These are phyloP conservation scores for Melanotaenia nigrans DNA, from an alignment of 2,797 vertebrate species.

Conservation along the genomic window DNA sequence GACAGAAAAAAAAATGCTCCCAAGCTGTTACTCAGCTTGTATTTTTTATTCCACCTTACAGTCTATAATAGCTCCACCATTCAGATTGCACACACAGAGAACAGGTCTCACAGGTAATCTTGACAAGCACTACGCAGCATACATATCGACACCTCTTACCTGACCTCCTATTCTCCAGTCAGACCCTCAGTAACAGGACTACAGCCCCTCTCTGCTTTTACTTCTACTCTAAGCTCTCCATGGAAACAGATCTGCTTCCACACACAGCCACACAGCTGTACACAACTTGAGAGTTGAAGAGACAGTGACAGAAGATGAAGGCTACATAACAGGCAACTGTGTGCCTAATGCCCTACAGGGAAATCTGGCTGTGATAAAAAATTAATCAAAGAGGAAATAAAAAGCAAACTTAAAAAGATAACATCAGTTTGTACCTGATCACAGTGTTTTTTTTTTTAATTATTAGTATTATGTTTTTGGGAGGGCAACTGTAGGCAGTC, in stretches of 20 bases:
- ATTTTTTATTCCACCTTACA: background rate
- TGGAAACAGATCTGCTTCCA: constrained; percentile 15
- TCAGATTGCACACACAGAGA: constrained; percentile 10
- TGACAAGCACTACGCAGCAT: constrained; percentile 8
- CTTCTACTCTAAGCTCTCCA: constrained; percentile 15
- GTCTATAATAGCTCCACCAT: background rate
- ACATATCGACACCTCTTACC: constrained; percentile 1
- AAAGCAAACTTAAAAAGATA: constrained; percentile 69
- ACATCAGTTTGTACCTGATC: constrained; percentile 67
- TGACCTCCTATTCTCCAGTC: constrained; percentile 36
- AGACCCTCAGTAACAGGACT: constrained; percentile 5
- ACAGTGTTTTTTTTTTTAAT: constrained; percentile 23
- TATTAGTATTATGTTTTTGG: background rate
- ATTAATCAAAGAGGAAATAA: constrained; percentile 75
- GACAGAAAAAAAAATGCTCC: background rate
- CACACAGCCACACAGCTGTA: background rate
- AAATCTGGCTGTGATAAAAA: constrained; percentile 76
- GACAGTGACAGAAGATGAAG: constrained; percentile 64
- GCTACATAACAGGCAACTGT: constrained; percentile 66
- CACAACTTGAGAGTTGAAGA: constrained; percentile 43
- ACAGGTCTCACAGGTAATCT: constrained; percentile 16
- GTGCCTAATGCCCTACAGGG: constrained; percentile 62
- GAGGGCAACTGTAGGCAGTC: constrained; percentile 12
- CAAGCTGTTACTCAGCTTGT: constrained; percentile 6
- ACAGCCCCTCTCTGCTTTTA: background rate